Percentiles rank a stretch among this genome's conserved stretches.
phyloP scores from a whole-genome alignment of 2,113 vertebrate genomes.

The Neodon shergylaensis region DNA sequence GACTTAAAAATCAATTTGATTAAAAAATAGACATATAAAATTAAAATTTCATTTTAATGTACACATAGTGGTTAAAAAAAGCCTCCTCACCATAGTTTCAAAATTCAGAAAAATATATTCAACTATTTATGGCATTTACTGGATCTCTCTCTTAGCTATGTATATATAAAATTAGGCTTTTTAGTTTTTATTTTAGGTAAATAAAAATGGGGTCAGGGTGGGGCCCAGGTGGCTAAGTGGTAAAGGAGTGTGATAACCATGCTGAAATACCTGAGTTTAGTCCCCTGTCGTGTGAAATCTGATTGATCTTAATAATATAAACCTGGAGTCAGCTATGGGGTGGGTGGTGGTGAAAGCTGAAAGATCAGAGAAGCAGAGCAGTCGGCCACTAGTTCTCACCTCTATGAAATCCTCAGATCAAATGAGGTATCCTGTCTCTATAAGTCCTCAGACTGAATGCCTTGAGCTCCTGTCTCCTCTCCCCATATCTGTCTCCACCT shows the following conservation, averaged over 20 bases:
- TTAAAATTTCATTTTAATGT: neutral
- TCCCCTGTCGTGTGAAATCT: too few relatives aligned
- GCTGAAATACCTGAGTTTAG: neutral
- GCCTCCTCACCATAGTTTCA: neutral
- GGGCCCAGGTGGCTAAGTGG: neutral
- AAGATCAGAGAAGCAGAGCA: too few relatives aligned
- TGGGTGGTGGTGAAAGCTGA: too few relatives aligned
- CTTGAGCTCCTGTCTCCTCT: too few relatives aligned
- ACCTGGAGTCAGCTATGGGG: too few relatives aligned
- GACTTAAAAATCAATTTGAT: conserved; percentile 33
- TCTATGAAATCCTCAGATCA: too few relatives aligned
- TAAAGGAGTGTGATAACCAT: too few relatives aligned
- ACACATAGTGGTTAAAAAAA: neutral
- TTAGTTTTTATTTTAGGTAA: neutral
- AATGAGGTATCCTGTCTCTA: too few relatives aligned
- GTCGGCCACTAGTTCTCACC: too few relatives aligned
- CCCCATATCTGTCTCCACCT: too few relatives aligned
- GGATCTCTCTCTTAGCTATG: neutral
- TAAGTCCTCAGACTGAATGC: too few relatives aligned
- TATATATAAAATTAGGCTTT: neutral
- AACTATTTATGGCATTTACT: neutral
- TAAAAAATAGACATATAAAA: conserved; percentile 13
- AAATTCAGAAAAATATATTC: neutral
- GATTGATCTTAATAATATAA: too few relatives aligned
- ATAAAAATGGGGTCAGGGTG: neutral